Evolutionary conservation across 1,140 invertebrate species (phyloP).

Genomic region (Panulirus ornatus): DNA sequence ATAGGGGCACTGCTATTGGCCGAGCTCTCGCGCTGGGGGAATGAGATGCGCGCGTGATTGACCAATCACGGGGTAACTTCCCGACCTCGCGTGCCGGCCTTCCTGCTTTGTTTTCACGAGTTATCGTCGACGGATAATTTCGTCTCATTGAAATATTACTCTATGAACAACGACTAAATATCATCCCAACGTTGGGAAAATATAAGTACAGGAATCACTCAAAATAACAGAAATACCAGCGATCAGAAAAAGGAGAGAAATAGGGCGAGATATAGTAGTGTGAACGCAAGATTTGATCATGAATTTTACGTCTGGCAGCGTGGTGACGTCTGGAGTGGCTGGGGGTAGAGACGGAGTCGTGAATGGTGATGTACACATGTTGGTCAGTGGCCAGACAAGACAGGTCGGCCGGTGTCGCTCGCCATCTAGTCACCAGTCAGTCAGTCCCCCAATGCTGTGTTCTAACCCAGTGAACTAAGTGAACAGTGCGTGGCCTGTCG

Average conservation of each 20-base stretch:
- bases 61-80: constrained; percentile 68
- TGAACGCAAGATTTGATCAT: too few species aligned
- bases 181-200: too few species aligned
- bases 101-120: constrained; percentile 16
- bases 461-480: constrained; percentile 43
- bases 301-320: constrained; percentile 29
- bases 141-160: too few species aligned
- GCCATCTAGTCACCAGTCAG: constrained; percentile 58
- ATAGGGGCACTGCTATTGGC: constrained; percentile 23
- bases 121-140: too few species aligned
- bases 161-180: too few species aligned
- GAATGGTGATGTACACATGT: constrained; percentile 64
- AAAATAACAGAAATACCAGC: too few species aligned
- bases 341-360: background rate
- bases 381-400: constrained; percentile 52
- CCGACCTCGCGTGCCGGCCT: constrained; percentile 61
- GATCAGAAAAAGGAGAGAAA: too few species aligned
- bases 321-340: background rate
- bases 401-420: constrained; percentile 51
- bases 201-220: too few species aligned
- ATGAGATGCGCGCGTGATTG: constrained; percentile 67
- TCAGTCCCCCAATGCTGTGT: constrained; percentile 57
- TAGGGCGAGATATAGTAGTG: too few species aligned
- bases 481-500: constrained; percentile 47
- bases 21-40: constrained; percentile 46